These are phyloP conservation scores for Cavia porcellus DNA, from an alignment of 2,113 vertebrate genomes.

Conservation along the genomic window DNA sequence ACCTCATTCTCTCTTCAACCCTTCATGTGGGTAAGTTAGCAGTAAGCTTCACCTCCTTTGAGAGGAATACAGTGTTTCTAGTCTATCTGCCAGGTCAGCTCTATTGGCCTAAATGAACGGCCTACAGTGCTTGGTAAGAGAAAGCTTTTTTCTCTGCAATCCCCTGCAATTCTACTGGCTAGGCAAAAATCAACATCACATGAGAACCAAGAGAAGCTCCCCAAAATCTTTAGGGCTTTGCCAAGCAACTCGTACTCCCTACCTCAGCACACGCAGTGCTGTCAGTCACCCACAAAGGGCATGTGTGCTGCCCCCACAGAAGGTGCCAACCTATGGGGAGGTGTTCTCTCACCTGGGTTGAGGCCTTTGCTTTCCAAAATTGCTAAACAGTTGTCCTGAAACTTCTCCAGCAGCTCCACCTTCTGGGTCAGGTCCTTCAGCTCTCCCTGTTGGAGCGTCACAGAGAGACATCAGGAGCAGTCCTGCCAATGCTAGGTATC, in stretches of 20 bases:
- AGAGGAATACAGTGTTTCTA: neutral
- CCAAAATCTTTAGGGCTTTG: neutral
- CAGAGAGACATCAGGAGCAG: neutral
- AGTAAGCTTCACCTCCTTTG: neutral
- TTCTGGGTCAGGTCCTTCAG: conserved; percentile 86
- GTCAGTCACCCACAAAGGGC: neutral
- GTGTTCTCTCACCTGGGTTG: conserved; percentile 83
- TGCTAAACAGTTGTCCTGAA: conserved; percentile 85
- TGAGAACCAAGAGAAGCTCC: neutral
- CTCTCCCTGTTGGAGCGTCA: conserved; percentile 68
- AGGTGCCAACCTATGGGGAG: neutral
- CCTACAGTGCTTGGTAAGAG: neutral
- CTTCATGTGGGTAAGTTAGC: neutral
- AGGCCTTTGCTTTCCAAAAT: conserved; percentile 87
- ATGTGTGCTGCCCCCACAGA: fast-evolving
- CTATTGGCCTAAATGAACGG: neutral
- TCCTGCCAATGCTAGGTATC: neutral
- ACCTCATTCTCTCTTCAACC: neutral
- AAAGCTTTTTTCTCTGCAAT: neutral
- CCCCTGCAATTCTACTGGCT: neutral
- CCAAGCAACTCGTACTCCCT: neutral
- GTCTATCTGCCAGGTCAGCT: neutral
- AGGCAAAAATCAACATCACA: neutral
- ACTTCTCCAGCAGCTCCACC: conserved; percentile 85
- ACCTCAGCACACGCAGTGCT: neutral